Conservation (phyloP, 2,888 invertebrate species). For the Erynnis tages region DNA sequence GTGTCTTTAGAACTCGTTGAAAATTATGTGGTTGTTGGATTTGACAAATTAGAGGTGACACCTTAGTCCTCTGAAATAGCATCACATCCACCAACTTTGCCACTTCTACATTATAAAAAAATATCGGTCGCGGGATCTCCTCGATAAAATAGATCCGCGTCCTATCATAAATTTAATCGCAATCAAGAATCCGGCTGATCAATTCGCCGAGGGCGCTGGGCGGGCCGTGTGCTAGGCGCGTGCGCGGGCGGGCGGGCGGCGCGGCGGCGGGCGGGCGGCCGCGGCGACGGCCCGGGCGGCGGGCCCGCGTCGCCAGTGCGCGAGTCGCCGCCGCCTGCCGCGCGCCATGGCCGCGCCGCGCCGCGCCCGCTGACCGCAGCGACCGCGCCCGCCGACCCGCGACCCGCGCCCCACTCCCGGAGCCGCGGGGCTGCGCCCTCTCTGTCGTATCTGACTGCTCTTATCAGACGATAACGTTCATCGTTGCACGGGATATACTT, state of each 20-base stretch:
- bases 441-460: slow-evolving; percentile 30
- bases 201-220: slow-evolving; percentile 51
- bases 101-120: too few relatives aligned
- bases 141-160: slow-evolving; percentile 73
- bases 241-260: slow-evolving; percentile 33
- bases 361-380: slow-evolving; percentile 63
- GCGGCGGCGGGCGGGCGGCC: slow-evolving; percentile 34
- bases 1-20: slow-evolving; percentile 45
- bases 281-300: slow-evolving; percentile 42
- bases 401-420: slow-evolving; percentile 36
- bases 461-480: not conserved
- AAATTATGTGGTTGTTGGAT: too few relatives aligned
- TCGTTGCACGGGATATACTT: not conserved
- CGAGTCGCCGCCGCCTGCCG: slow-evolving; percentile 58
- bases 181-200: slow-evolving; percentile 76
- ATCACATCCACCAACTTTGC: too few relatives aligned
- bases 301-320: slow-evolving; percentile 62
- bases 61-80: too few relatives aligned
- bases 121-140: slow-evolving; percentile 55
- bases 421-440: slow-evolving; percentile 59
- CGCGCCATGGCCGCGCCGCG: slow-evolving; percentile 67
- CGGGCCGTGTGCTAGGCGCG: slow-evolving; percentile 31
- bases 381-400: slow-evolving; percentile 51
- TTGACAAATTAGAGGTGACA: too few relatives aligned
- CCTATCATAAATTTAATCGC: slow-evolving; percentile 77